Evolutionary conservation across 2,113 vertebrate genomes (phyloP).

Genomic region (Periophthalmodon schlosseri): DNA sequence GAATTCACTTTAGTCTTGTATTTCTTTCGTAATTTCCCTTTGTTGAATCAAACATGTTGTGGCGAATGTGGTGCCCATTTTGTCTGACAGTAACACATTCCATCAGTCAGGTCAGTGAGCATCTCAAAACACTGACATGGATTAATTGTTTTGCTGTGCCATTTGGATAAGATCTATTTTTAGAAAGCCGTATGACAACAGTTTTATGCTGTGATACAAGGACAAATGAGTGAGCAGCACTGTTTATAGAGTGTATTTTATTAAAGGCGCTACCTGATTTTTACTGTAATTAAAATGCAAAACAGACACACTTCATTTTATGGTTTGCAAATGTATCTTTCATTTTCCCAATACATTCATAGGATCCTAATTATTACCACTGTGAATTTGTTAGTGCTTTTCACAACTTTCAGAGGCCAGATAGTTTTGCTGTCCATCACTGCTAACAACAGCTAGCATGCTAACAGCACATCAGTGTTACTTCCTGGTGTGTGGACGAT

Average conservation of each 20-base stretch:
- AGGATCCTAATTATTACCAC: too few species aligned
- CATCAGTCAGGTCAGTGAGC: slow-evolving; percentile 45
- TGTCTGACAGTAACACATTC: slow-evolving; percentile 17
- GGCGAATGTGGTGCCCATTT: slow-evolving; percentile 12
- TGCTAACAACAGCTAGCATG: too few species aligned
- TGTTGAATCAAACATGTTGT: neutral
- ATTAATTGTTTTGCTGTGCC: slow-evolving; percentile 47
- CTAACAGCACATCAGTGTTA: too few species aligned
- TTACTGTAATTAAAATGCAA: too few species aligned
- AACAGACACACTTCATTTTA: too few species aligned
- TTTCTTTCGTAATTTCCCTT: neutral
- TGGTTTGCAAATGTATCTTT: too few species aligned
- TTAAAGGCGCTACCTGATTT: too few species aligned
- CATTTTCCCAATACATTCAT: too few species aligned
- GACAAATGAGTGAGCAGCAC: neutral
- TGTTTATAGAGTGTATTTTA: neutral
- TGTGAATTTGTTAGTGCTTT: too few species aligned
- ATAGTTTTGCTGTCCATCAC: too few species aligned
- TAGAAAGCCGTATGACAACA: slow-evolving; percentile 25
- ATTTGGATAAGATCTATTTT: slow-evolving; percentile 54
- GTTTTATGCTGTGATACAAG: neutral
- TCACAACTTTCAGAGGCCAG: too few species aligned
- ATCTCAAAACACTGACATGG: slow-evolving; percentile 43
- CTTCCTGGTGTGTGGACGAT: too few species aligned
- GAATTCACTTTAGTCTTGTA: neutral